These are phyloP conservation scores for Bergia sp. DNA, from an alignment of 92 coral and sea anemone species.

Conservation along the genomic window DNA sequence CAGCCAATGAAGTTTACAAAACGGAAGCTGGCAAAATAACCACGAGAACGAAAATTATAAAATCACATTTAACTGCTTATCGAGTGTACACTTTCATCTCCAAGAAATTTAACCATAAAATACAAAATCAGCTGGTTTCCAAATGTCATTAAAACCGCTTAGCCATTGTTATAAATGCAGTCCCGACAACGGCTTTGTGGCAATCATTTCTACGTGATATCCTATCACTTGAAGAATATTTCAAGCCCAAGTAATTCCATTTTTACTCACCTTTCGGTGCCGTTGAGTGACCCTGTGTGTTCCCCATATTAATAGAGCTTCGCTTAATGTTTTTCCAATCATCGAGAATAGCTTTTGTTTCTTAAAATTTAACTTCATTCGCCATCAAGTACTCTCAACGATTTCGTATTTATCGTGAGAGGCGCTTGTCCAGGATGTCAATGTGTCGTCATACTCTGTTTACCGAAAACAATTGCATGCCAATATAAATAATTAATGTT, in stretches of 20 bases:
- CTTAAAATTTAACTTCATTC: slow-evolving; percentile 2
- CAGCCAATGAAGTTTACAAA: slow-evolving; percentile 2
- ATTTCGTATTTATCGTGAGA: slow-evolving; percentile 18
- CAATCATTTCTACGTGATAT: slow-evolving; percentile 7
- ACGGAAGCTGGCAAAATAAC: slow-evolving; percentile 1
- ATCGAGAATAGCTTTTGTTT: slow-evolving; percentile 35
- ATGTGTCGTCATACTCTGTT: slow-evolving; percentile 38
- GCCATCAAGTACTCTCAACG: slow-evolving; percentile 27
- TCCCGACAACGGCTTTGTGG: slow-evolving; percentile 36
- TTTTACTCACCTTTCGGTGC: slow-evolving; percentile 32
- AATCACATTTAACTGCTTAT: slow-evolving; percentile 13
- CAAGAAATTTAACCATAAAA: not conserved
- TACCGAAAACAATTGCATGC: slow-evolving; percentile 29
- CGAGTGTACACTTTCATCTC: not conserved
- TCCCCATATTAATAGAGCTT: slow-evolving; percentile 34
- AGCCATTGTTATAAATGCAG: slow-evolving; percentile 26
- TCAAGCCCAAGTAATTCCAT: not conserved
- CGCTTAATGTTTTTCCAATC: slow-evolving; percentile 23
- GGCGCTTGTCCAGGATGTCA: slow-evolving; percentile 19
- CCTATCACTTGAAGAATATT: slow-evolving; percentile 13
- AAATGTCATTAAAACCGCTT: slow-evolving; percentile 12
- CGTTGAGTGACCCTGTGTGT: slow-evolving; percentile 32
- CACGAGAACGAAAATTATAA: slow-evolving; percentile 2
- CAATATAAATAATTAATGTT: slow-evolving; percentile 33
- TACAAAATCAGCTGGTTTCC: slow-evolving; percentile 25